Base-by-base conservation (phyloP, 2,888 invertebrate species). In the Drosophila neoperkinsi region DNA sequence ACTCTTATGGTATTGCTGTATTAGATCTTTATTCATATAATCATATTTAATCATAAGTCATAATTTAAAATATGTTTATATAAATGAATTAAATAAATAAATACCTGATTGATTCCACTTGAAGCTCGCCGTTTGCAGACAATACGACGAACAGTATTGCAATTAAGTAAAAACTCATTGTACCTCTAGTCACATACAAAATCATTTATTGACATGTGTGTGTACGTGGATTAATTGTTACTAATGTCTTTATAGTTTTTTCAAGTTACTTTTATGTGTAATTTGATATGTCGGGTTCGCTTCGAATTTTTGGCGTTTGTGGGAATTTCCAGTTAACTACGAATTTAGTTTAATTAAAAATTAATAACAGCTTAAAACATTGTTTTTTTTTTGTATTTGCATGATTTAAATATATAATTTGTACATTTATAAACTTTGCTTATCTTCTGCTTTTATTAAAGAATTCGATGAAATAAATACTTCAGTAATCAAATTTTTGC, bases 181-280 rank as follows among this genome's bases (percentile, higher is more conserved):
- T 60, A 46, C 67, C 51, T 84, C 57, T 67, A 50, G 64, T 68
- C 61, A 77, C 74, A 81, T 63, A 59, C 84, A 81, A 79, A 58
- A 55, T 68, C 51, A 68, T 70, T 52, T 67, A 31, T 59, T 61
- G 28, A 72, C 65, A 60, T 69, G 34, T n/a, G 51, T 59, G 46
- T 50, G 21, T 25, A 25, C 46, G 46, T 46, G 46, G 16, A 46
- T 25, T 6, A 49, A 31, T 11, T 28, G 13, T 11, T 43, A 6
- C 43, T 43, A 41, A 52, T 33, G 43, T 21, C 21, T 33, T 51
- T 49, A 41, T 58, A 43, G n/a, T 28, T 28, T 36, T 36, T 41
- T 25, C 28, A 25, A 55, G 3, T 25, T 34, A 6, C 25, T 18
- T 25, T 34, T 34, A 6, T 10, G 25, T 41, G 9, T 13, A 21